phyloP scores from a whole-genome alignment of 2,797 vertebrate genomes.

The Rhodeus uyekii region DNA sequence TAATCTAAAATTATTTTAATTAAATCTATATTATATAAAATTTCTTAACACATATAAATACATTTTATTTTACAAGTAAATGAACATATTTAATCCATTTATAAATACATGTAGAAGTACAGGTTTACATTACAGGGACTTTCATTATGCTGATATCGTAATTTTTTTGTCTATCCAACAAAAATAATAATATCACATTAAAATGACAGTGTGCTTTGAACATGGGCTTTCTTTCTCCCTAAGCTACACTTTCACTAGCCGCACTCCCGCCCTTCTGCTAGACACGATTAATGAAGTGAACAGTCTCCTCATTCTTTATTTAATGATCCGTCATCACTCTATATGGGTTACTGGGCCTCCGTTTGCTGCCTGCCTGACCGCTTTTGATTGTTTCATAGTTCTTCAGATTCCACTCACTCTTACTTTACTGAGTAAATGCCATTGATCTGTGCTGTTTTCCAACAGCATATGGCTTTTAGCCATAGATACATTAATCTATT shows the following conservation, averaged over 20 bases:
- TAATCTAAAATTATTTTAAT: not conserved
- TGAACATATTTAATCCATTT: not conserved
- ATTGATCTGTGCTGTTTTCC: slow-evolving; percentile 9
- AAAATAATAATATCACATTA: not conserved
- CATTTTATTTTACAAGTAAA: too few species aligned
- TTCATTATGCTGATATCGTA: not conserved
- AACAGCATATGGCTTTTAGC: not conserved
- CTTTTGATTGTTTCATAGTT: slow-evolving; percentile 14
- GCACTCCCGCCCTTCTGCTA: not conserved
- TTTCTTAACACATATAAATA: not conserved
- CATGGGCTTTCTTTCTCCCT: not conserved
- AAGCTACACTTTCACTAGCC: not conserved
- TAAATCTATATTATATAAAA: not conserved
- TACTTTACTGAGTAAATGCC: not conserved
- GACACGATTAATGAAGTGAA: slow-evolving; percentile 34
- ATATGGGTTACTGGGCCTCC: slow-evolving; percentile 31
- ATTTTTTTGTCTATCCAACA: not conserved
- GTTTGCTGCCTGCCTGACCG: not conserved
- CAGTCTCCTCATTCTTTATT: slow-evolving; percentile 46
- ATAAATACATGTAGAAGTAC: not conserved
- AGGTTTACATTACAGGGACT: not conserved
- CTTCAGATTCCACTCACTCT: not conserved
- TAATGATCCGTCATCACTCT: slow-evolving; percentile 30
- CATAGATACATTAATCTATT: not conserved
- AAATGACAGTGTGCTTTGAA: not conserved